Conservation (phyloP, 1,140 invertebrate species). For the Armadillidium nasatum region DNA sequence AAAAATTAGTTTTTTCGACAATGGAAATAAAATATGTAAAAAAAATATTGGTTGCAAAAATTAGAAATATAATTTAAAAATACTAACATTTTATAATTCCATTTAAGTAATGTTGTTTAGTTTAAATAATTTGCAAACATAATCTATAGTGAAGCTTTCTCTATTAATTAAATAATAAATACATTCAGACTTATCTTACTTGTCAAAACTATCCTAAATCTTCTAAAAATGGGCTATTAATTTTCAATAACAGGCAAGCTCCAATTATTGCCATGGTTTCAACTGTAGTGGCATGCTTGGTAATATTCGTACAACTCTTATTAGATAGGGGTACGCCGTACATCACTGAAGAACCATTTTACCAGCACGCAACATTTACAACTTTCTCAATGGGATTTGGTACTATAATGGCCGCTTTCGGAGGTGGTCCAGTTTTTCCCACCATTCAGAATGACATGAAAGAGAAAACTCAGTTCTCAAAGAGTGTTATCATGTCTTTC, state of each 20-base stretch:
- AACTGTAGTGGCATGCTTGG: slow-evolving; percentile 56
- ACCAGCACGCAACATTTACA: slow-evolving; percentile 44
- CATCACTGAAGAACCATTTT: neutral
- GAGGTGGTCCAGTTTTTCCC: slow-evolving; percentile 64
- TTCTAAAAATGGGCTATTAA: too few species aligned
- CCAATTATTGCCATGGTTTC: slow-evolving; percentile 58
- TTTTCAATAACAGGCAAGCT: slow-evolving; percentile 49
- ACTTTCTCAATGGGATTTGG: slow-evolving; percentile 62
- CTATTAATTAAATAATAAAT: too few species aligned
- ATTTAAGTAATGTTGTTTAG: too few species aligned
- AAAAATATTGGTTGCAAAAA: too few species aligned
- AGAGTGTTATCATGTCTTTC: slow-evolving; percentile 39
- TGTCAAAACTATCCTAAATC: too few species aligned
- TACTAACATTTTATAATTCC: too few species aligned
- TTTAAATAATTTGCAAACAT: too few species aligned
- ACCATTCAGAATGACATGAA: slow-evolving; percentile 63
- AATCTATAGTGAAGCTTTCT: too few species aligned
- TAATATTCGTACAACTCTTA: slow-evolving; percentile 58
- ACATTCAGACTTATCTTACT: too few species aligned
- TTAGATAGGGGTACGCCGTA: slow-evolving; percentile 39
- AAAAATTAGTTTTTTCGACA: too few species aligned
- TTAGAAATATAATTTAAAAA: too few species aligned
- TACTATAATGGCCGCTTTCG: slow-evolving; percentile 63
- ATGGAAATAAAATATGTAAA: too few species aligned
- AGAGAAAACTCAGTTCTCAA: slow-evolving; percentile 45